phyloP scores from a whole-genome alignment of 2,888 invertebrate genomes.

The Taenaris catops region DNA sequence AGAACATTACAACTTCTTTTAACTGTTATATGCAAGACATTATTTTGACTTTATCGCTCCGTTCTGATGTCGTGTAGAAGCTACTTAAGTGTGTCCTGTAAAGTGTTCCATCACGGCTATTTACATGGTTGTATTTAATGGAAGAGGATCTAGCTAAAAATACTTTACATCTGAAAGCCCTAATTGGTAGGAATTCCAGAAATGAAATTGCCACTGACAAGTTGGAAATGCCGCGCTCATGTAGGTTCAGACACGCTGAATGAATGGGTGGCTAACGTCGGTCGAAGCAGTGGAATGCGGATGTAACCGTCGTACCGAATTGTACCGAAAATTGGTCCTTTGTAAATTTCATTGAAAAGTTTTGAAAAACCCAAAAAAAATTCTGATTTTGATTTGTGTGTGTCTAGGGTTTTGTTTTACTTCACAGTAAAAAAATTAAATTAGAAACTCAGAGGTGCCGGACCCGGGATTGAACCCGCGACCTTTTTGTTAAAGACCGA shows the following conservation, averaged over 20 bases:
- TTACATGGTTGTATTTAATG: too few species aligned
- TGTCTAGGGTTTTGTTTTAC: slow-evolving; percentile 4
- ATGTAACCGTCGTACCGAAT: too few species aligned
- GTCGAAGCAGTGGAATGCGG: slow-evolving; percentile 3
- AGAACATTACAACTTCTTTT: too few species aligned
- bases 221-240: slow-evolving; percentile 29
- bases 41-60: too few species aligned
- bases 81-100: too few species aligned
- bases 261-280: slow-evolving; percentile 22
- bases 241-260: slow-evolving; percentile 23
- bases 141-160: slow-evolving; percentile 1
- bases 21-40: too few species aligned
- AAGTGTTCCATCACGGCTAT: too few species aligned
- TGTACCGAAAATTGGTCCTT: neutral
- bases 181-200: slow-evolving; percentile 11
- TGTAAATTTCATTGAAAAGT: slow-evolving; percentile 6
- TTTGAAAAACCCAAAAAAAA: slow-evolving; percentile 1
- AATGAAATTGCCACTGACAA: slow-evolving; percentile 27
- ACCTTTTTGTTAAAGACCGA: too few species aligned
- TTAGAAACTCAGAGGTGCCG: too few species aligned
- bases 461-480: too few species aligned
- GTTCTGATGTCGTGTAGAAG: too few species aligned
- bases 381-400: slow-evolving; percentile 4
- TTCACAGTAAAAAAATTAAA: neutral
- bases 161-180: slow-evolving; percentile 4